A percentile compares a stretch with the other conserved stretches of the same genome.
Conservation (phyloP, 1,140 invertebrate species). For the Drosophila gunungcola region DNA sequence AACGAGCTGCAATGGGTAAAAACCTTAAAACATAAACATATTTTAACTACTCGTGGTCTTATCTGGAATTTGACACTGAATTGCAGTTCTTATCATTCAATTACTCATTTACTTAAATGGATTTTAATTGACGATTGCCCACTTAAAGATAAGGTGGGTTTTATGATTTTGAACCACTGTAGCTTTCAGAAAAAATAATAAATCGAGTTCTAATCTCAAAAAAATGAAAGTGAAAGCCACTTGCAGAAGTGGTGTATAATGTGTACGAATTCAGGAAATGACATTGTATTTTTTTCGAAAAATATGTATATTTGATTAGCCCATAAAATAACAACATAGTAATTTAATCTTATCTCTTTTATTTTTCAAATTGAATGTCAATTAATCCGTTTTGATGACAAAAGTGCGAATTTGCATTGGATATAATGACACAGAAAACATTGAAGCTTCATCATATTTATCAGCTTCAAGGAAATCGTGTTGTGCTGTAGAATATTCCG, state of each 20-base stretch:
- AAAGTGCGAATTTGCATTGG: slow-evolving; percentile 82
- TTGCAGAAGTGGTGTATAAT: slow-evolving; percentile 4
- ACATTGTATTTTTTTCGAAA: too few species aligned
- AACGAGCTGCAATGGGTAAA: slow-evolving; percentile 32
- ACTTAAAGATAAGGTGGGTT: slow-evolving; percentile 7
- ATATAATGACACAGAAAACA: slow-evolving; percentile 61
- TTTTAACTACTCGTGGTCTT: neutral
- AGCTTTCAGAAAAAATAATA: neutral
- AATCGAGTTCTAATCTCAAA: neutral
- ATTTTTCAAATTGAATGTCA: neutral
- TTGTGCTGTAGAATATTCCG: slow-evolving; percentile 23
- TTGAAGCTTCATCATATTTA: slow-evolving; percentile 41
- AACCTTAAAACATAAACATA: neutral
- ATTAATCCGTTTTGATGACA: slow-evolving; percentile 30
- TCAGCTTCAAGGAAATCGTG: slow-evolving; percentile 32
- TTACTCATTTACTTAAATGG: slow-evolving; percentile 24
- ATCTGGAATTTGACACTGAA: slow-evolving; percentile 6
- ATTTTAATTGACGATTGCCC: slow-evolving; percentile 37
- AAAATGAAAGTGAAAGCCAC: slow-evolving; percentile 27
- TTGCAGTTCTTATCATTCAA: slow-evolving; percentile 23
- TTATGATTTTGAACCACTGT: slow-evolving; percentile 7
- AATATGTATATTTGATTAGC: too few species aligned
- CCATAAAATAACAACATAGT: too few species aligned
- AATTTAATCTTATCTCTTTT: neutral
- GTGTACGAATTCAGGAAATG: neutral